A percentile compares a stretch with the other conserved stretches of the same genome.
Conservation (phyloP, 35 echinoderm and acorn worm species). For the Acanthaster planci region DNA sequence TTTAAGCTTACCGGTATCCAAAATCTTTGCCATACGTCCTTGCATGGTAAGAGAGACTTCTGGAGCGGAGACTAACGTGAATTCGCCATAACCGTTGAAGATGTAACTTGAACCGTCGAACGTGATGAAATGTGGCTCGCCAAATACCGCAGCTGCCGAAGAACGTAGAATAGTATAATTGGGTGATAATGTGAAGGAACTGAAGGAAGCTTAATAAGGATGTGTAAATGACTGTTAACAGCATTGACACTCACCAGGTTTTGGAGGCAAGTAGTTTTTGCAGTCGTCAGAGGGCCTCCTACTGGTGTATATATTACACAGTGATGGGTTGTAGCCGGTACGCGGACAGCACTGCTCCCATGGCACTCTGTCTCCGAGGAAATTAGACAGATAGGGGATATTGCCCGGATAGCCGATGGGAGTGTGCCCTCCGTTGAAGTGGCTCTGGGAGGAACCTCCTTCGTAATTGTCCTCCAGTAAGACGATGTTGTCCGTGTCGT, state of each 20-base stretch:
- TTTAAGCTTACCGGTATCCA: slow-evolving; percentile 9
- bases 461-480: slow-evolving; percentile 56
- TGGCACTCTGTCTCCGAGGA: slow-evolving; percentile 60
- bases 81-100: slow-evolving; percentile 87
- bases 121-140: slow-evolving; percentile 76
- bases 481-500: slow-evolving; percentile 43
- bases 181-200: neutral
- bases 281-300: slow-evolving; percentile 74
- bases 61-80: slow-evolving; percentile 5
- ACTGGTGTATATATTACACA: slow-evolving; percentile 53
- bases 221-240: too few species aligned
- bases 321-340: neutral
- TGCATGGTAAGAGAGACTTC: neutral
- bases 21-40: slow-evolving; percentile 41
- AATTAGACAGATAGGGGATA: slow-evolving; percentile 89
- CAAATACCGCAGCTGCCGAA: slow-evolving; percentile 69
- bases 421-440: slow-evolving; percentile 56
- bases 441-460: slow-evolving; percentile 62
- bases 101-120: slow-evolving; percentile 53
- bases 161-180: neutral
- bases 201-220: too few species aligned
- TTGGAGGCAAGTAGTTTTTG: slow-evolving; percentile 60
- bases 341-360: slow-evolving; percentile 87
- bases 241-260: slow-evolving; percentile 53
- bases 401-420: slow-evolving; percentile 38